Conservation (phyloP, 2,113 vertebrate species). For the Mohoua ochrocephala region DNA sequence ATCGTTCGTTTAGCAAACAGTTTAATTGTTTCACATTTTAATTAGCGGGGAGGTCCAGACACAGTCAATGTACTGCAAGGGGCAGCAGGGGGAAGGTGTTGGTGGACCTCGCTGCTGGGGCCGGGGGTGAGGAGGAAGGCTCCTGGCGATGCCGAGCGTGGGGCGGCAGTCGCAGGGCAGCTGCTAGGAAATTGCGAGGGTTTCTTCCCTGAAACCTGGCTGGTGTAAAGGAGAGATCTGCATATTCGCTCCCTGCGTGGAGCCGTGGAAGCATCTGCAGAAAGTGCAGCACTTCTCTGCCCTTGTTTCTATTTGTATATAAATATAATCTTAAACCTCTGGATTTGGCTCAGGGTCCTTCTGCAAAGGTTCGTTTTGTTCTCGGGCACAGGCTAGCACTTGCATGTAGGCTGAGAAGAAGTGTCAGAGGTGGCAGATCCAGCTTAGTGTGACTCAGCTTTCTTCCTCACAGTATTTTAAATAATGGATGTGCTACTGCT, state of each 20-base stretch:
- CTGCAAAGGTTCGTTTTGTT: background rate
- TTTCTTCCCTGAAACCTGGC: background rate
- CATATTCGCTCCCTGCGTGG: accelerated
- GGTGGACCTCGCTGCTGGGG: background rate
- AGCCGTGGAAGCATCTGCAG: background rate
- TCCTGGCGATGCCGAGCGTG: background rate
- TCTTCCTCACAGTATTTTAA: background rate
- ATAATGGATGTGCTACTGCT: slow-evolving; percentile 7
- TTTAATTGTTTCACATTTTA: slow-evolving; percentile 20
- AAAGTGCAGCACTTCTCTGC: background rate
- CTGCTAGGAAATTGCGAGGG: background rate
- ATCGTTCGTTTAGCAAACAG: slow-evolving; percentile 31
- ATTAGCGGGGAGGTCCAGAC: background rate
- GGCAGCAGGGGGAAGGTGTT: background rate
- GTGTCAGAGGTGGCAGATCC: background rate
- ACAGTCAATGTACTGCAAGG: background rate
- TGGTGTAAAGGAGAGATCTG: background rate
- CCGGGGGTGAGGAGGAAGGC: background rate
- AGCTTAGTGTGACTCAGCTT: slow-evolving; percentile 25
- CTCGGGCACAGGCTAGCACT: background rate
- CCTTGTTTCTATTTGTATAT: background rate
- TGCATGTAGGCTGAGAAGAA: background rate
- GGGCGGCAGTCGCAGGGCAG: accelerated
- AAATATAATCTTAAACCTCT: background rate
- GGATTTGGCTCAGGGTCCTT: background rate